Percentiles rank a stretch among this genome's conserved stretches.
These are phyloP conservation scores for Calcarius lapponicus DNA, from an alignment of 2,797 vertebrate species.

Conservation along the genomic window DNA sequence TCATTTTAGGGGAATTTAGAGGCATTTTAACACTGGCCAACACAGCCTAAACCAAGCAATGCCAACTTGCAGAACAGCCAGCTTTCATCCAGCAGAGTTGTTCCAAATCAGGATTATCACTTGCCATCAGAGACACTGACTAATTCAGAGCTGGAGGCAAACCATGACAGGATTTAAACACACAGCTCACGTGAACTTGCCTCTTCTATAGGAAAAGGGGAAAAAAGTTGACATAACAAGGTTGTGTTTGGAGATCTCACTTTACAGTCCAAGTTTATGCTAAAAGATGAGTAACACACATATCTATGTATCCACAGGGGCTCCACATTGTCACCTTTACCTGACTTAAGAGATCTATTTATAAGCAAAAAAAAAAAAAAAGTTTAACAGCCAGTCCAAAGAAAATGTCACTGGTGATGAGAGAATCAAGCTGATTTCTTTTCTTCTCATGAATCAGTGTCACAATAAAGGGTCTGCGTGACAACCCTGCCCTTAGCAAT, in stretches of 20 bases:
- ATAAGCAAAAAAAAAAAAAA: not conserved
- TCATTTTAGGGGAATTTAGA: not conserved
- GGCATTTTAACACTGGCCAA: not conserved
- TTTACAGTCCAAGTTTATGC: not conserved
- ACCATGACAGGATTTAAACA: not conserved
- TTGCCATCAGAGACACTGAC: not conserved
- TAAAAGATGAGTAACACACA: not conserved
- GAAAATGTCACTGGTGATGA: constrained; percentile 42
- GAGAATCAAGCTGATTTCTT: constrained; percentile 43
- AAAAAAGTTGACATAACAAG: not conserved
- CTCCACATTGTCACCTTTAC: not conserved
- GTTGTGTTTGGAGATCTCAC: not conserved
- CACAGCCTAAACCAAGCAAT: not conserved
- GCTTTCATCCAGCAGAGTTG: not conserved
- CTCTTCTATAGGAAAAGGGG: not conserved
- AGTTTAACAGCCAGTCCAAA: constrained; percentile 9
- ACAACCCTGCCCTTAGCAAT: constrained; percentile 54
- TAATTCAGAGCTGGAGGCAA: constrained; percentile 17
- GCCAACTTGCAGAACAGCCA: constrained; percentile 3
- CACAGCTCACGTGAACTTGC: not conserved
- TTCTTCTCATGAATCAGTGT: constrained; percentile 52
- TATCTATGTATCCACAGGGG: not conserved
- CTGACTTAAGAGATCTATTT: constrained; percentile 28
- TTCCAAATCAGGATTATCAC: constrained; percentile 34
- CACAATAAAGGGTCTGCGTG: constrained; percentile 29